phyloP scores from a whole-genome alignment of 2,888 invertebrate species.

The Thelaira solivaga region DNA sequence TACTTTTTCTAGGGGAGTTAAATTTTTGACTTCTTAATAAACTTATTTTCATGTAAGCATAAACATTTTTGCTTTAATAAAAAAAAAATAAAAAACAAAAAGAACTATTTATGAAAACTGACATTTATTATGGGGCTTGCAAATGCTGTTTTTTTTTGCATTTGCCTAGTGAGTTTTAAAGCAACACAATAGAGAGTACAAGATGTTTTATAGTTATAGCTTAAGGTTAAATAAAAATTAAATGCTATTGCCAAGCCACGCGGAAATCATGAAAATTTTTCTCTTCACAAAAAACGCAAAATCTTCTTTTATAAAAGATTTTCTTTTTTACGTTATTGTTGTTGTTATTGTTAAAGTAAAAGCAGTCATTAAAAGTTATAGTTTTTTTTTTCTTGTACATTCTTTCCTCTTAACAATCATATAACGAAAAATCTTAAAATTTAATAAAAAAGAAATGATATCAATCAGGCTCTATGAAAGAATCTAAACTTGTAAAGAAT shows the following conservation, averaged over 20 bases:
- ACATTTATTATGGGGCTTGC: constrained; percentile 44
- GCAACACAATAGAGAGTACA: not conserved
- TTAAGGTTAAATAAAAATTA: constrained; percentile 62
- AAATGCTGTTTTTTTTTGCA: not conserved
- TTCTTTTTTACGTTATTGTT: not conserved
- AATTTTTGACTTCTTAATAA: constrained; percentile 38
- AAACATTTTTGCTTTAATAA: not conserved
- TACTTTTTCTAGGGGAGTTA: not conserved
- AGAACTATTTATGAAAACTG: constrained; percentile 27
- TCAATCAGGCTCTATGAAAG: not conserved
- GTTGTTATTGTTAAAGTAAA: constrained; percentile 27
- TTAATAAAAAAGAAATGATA: constrained; percentile 9
- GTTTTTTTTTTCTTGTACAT: not conserved
- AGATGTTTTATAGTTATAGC: constrained; percentile 47
- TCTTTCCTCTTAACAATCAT: constrained; percentile 3
- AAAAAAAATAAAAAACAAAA: not conserved
- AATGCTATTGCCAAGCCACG: constrained; percentile 57
- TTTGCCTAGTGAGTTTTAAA: too few species aligned
- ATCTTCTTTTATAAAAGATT: constrained; percentile 41
- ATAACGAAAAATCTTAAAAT: constrained; percentile 21
- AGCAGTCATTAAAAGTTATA: constrained; percentile 47
- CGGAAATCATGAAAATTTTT: constrained; percentile 57
- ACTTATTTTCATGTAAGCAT: not conserved
- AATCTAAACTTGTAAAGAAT: not conserved
- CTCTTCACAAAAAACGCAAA: constrained; percentile 1